Evolutionary conservation across 2,113 vertebrate genomes (phyloP).

Genomic region (Lophochroa leadbeateri): DNA sequence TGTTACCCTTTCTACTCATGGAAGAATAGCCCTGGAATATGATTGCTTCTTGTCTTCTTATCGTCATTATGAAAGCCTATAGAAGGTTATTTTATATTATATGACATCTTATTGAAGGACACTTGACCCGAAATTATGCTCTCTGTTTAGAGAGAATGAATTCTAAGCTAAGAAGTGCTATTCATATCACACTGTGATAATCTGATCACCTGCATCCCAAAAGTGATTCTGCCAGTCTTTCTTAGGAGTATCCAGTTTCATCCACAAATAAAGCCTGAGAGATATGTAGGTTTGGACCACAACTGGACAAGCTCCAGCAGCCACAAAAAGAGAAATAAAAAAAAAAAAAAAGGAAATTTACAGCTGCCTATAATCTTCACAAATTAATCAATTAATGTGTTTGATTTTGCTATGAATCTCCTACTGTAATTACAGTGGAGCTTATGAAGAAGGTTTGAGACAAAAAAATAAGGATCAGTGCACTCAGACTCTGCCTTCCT

Average conservation of each 20-base stretch:
- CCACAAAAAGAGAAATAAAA: neutral
- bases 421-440: neutral
- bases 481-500: neutral
- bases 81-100: neutral
- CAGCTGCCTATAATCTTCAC: neutral
- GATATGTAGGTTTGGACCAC: accelerated
- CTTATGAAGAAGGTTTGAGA: neutral
- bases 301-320: neutral
- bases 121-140: neutral
- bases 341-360: neutral
- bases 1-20: neutral
- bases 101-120: neutral
- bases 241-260: neutral
- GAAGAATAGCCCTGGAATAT: neutral
- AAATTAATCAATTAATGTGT: neutral
- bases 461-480: neutral
- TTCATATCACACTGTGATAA: neutral
- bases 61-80: neutral
- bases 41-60: neutral
- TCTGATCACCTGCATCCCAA: neutral
- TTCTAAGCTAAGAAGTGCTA: neutral
- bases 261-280: neutral
- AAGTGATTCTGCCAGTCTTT: neutral
- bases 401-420: neutral
- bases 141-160: neutral